These are phyloP conservation scores for Trachymyrmex cornetzi DNA, from an alignment of 1,140 invertebrate species.

Conservation along the genomic window DNA sequence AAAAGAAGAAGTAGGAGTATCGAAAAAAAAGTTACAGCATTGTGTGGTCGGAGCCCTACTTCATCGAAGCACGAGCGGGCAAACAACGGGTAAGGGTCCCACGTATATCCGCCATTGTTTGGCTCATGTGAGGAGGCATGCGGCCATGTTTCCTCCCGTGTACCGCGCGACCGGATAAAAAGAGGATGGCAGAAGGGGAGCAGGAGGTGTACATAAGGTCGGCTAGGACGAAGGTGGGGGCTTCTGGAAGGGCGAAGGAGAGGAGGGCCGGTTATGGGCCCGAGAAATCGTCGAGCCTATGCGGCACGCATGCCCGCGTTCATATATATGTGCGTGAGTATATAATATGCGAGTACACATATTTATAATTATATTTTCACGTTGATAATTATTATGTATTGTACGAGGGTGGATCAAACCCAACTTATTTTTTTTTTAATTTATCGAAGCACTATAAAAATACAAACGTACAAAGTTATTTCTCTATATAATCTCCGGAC, in stretches of 20 bases:
- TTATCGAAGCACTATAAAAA: too few relatives aligned
- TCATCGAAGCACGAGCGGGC: slow-evolving; percentile 78
- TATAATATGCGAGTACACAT: background rate
- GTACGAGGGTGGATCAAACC: too few relatives aligned
- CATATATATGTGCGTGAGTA: background rate
- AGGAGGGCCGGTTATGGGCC: slow-evolving; percentile 56
- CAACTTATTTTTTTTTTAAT: too few relatives aligned
- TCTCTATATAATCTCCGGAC: too few relatives aligned
- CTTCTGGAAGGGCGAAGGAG: slow-evolving; percentile 63
- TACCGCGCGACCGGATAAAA: slow-evolving; percentile 82
- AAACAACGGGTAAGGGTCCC: slow-evolving; percentile 76
- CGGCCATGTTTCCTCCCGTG: slow-evolving; percentile 84
- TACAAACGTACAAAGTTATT: too few relatives aligned
- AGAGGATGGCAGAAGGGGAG: slow-evolving; percentile 77
- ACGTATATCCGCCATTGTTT: slow-evolving; percentile 85
- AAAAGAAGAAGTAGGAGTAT: slow-evolving; percentile 1
- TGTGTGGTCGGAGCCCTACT: slow-evolving; percentile 71
- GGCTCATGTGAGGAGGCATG: slow-evolving; percentile 82
- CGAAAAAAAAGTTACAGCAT: slow-evolving; percentile 61
- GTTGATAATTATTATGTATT: background rate
- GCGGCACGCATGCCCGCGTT: slow-evolving; percentile 7
- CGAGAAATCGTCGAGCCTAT: slow-evolving; percentile 29
- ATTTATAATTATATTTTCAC: slow-evolving; percentile 27
- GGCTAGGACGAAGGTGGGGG: slow-evolving; percentile 67
- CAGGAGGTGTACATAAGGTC: slow-evolving; percentile 76